Evolutionary conservation across 1,140 invertebrate species (phyloP).

Genomic region (Penaeus japonicus): DNA sequence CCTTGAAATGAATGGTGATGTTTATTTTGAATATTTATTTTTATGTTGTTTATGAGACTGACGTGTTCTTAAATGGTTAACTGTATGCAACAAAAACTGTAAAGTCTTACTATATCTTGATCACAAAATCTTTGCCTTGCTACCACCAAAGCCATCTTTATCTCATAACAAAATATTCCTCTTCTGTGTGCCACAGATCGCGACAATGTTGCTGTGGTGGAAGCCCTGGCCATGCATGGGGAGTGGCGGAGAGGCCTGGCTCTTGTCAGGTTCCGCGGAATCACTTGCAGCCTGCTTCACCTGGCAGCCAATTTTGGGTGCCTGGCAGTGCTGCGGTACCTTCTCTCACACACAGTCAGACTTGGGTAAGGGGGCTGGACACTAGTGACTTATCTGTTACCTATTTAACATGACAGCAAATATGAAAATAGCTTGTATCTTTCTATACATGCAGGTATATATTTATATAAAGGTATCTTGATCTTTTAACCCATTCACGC

Average conservation of each 20-base stretch:
- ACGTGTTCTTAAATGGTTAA: not conserved
- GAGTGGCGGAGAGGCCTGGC: slow-evolving; percentile 57
- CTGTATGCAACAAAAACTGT: not conserved
- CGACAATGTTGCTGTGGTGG: slow-evolving; percentile 56
- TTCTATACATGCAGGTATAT: not conserved
- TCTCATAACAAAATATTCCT: not conserved
- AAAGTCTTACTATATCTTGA: not conserved
- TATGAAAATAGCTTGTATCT: not conserved
- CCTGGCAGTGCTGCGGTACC: slow-evolving; percentile 51
- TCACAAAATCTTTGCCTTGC: not conserved
- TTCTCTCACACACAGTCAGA: slow-evolving; percentile 52
- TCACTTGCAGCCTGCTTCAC: slow-evolving; percentile 56
- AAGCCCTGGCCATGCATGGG: slow-evolving; percentile 49
- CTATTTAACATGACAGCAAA: not conserved
- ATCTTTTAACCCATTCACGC: not conserved
- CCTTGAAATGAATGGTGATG: not conserved
- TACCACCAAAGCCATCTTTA: not conserved
- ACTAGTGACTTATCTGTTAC: not conserved
- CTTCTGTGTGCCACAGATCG: slow-evolving; percentile 22
- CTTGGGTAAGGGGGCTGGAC: slow-evolving; percentile 43
- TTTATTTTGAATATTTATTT: not conserved
- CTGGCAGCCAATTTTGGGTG: slow-evolving; percentile 57
- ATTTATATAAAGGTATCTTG: not conserved
- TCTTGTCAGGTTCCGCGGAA: slow-evolving; percentile 51
- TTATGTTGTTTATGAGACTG: not conserved